Evolutionary conservation across 2,797 vertebrate species (phyloP), one percentile per base, ranked within the genome.

Genomic region (Cyprinodon diabolis): DNA sequence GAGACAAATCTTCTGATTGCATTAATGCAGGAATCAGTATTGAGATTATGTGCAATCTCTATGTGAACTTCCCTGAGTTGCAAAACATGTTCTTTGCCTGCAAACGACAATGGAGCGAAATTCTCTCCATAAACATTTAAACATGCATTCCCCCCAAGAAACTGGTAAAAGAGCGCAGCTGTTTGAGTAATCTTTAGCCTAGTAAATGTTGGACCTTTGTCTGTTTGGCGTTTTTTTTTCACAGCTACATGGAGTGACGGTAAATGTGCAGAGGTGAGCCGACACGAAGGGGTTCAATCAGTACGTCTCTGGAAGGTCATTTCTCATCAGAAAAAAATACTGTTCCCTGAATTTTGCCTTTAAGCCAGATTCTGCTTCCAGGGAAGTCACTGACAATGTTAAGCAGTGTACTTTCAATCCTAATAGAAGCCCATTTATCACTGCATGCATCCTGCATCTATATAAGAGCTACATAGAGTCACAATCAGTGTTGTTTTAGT

Each of bases 151-250:
- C 23, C 21, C 4, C 14, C 15, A 47, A 60, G 6, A 21, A 57
- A 62, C 45, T 68, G 23, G 55, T n/a, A 6, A 5, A n/a, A 14
- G 13, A 69, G 3, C 47, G 11, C 4, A 23, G 60, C 8, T 72
- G 1, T 81, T 51, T 76, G 55, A 10, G 19, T 57, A 79, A 88
- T 78, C 77, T 78, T 87, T 79, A 15, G 13, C 63, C 78, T 6
- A 62, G 43, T 76, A 11, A 1, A 30, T 66, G 56, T 8, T 71
- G 35, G 37, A 71, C 66, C 66, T 40, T 13, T 66, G 57, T 67
- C 25, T 54, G 30, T 73, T 30, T 4, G 37, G 37, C 19, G 19
- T 11, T 47, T 14, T 55, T 14, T 55, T 60, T 45, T n/a, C 54
- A 11, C 48, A 47, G 1, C 37, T n/a, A 48, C 19, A 62, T 17